A percentile compares a stretch with the other conserved stretches of the same genome.
These are phyloP conservation scores for Achroia grisella DNA, from an alignment of 1,140 invertebrate species.

Conservation along the genomic window DNA sequence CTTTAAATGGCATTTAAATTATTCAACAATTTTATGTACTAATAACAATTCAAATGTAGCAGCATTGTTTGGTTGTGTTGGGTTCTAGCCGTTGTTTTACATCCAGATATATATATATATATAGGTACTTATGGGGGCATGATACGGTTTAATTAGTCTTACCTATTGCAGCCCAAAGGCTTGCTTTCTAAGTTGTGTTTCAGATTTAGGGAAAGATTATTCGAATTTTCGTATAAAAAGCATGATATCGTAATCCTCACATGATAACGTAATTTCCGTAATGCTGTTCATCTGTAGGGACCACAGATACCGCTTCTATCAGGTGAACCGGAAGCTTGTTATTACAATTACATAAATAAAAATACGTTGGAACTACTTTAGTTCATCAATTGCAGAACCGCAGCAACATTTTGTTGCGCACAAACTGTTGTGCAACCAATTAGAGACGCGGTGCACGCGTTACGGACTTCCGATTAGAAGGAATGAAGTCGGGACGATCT, in stretches of 20 bases:
- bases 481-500: constrained; percentile 47
- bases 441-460: constrained; percentile 32
- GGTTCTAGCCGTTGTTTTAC: background rate
- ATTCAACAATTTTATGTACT: constrained; percentile 29
- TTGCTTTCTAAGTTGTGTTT: no score
- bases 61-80: constrained; percentile 6
- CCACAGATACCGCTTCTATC: no score
- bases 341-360: background rate
- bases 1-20: constrained; percentile 32
- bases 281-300: no score
- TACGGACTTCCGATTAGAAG: constrained; percentile 44
- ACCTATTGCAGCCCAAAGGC: no score
- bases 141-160: no score
- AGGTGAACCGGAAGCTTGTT: no score
- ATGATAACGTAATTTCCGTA: no score
- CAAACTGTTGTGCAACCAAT: constrained; percentile 64
- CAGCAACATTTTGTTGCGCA: constrained; percentile 44
- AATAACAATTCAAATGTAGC: constrained; percentile 14
- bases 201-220: no score
- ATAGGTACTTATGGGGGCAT: no score
- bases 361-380: constrained; percentile 23
- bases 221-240: no score
- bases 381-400: constrained; percentile 34
- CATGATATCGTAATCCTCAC: no score
- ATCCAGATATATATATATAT: no score